Evolutionary conservation across 2,797 vertebrate species (phyloP).

Genomic region (Loris lydekkerianus): DNA sequence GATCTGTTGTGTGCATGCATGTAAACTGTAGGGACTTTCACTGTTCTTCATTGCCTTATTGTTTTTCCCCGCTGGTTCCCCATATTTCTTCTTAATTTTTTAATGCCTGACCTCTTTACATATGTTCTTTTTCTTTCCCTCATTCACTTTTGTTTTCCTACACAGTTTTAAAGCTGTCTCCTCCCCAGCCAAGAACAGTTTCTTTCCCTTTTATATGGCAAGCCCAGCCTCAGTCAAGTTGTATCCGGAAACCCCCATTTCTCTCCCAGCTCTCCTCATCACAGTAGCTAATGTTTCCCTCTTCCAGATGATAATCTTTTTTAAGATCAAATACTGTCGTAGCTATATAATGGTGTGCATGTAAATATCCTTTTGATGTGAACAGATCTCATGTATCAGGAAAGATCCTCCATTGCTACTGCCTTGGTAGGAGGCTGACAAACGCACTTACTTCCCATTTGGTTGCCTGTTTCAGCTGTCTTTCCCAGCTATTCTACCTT

Average conservation of each 20-base stretch:
- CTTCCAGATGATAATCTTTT: neutral
- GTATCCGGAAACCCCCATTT: neutral
- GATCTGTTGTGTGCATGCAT: slow-evolving; percentile 21
- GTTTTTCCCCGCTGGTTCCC: neutral
- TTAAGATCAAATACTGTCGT: neutral
- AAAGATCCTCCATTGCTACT: too few species aligned
- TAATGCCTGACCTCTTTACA: slow-evolving; percentile 37
- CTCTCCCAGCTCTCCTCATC: neutral
- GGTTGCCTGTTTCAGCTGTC: neutral
- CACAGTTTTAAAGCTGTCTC: slow-evolving; percentile 65
- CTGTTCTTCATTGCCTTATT: slow-evolving; percentile 31
- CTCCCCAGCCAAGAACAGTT: slow-evolving; percentile 68
- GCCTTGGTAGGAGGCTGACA: neutral
- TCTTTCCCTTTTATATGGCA: slow-evolving; percentile 65
- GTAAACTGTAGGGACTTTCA: neutral
- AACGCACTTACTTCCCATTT: too few species aligned
- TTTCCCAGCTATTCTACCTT: neutral
- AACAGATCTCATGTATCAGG: neutral
- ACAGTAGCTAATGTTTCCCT: neutral
- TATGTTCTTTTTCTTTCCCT: slow-evolving; percentile 53
- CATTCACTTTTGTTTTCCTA: slow-evolving; percentile 72
- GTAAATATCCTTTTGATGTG: neutral
- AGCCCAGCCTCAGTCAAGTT: slow-evolving; percentile 55
- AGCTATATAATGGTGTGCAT: neutral
- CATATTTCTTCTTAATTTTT: slow-evolving; percentile 65